Percentiles rank a stretch among this genome's conserved stretches.
Evolutionary conservation across 2,797 vertebrate genomes (phyloP).

Genomic region (Neostethus bicornis): DNA sequence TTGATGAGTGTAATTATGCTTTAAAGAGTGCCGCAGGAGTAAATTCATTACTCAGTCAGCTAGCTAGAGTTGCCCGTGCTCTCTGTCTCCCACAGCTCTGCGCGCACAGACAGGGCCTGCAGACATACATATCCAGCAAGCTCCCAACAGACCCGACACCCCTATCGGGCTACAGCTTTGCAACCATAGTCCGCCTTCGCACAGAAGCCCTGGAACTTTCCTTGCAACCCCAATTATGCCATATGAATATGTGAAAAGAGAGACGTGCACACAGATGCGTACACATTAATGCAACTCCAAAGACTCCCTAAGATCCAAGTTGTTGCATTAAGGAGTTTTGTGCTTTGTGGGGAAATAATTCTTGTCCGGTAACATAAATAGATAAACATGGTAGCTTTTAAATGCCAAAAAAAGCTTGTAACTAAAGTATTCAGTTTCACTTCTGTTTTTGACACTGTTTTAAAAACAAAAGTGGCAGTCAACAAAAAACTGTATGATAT

Average conservation of each 20-base stretch:
- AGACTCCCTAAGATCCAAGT: slow-evolving; percentile 36
- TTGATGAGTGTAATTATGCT: slow-evolving; percentile 81
- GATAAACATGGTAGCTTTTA: too few species aligned
- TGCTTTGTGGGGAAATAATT: too few species aligned
- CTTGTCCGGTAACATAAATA: too few species aligned
- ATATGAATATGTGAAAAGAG: slow-evolving; percentile 55
- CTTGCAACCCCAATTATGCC: slow-evolving; percentile 39
- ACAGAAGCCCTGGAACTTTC: slow-evolving; percentile 49
- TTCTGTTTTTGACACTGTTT: too few species aligned
- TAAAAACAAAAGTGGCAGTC: too few species aligned
- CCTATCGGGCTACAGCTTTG: slow-evolving; percentile 71
- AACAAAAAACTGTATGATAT: slow-evolving; percentile 23
- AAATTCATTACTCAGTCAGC: slow-evolving; percentile 79
- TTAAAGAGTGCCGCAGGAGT: slow-evolving; percentile 79
- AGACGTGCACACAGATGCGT: slow-evolving; percentile 28
- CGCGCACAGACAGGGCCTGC: slow-evolving; percentile 66
- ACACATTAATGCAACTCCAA: slow-evolving; percentile 18
- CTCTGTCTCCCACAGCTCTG: slow-evolving; percentile 58
- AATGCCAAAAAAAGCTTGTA: too few species aligned
- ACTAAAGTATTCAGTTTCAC: too few species aligned
- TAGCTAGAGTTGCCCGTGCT: slow-evolving; percentile 53
- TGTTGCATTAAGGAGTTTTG: too few species aligned
- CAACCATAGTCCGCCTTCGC: slow-evolving; percentile 38
- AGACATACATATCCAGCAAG: slow-evolving; percentile 61
- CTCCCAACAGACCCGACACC: slow-evolving; percentile 72